phyloP scores from a whole-genome alignment of 1,140 invertebrate species.

The Phymorhynchus buccinoides region DNA sequence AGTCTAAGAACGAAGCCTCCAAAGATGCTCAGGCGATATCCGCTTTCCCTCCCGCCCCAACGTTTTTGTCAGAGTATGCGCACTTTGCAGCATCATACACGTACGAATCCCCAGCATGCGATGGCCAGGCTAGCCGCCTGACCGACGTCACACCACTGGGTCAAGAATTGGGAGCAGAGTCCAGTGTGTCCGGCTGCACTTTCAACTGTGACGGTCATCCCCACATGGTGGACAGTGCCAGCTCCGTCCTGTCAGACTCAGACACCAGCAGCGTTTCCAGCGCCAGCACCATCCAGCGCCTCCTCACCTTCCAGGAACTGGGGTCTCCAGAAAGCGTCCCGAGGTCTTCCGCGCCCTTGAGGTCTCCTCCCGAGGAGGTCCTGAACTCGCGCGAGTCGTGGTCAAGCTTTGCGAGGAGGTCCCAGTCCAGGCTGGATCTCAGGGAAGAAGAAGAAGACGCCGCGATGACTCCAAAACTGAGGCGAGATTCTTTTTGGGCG shows the following conservation, averaged over 20 bases:
- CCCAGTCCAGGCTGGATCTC: conserved; percentile 16
- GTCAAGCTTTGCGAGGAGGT: conserved; percentile 4
- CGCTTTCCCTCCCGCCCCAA: too few relatives aligned
- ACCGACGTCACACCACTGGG: background rate
- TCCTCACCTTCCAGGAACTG: background rate
- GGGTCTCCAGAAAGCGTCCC: too few relatives aligned
- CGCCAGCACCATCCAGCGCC: background rate
- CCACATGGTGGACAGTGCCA: background rate
- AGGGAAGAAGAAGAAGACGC: background rate
- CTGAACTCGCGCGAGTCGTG: conserved; percentile 13
- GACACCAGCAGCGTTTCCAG: conserved; percentile 11
- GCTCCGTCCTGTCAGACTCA: background rate
- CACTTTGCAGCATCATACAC: background rate
- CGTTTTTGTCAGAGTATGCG: conserved; percentile 3
- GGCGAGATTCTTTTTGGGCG: background rate
- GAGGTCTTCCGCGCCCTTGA: too few relatives aligned
- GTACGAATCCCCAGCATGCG: background rate
- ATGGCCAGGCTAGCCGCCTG: background rate
- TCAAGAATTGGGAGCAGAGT: background rate
- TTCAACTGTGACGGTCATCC: background rate
- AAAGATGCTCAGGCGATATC: too few relatives aligned
- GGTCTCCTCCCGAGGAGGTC: background rate
- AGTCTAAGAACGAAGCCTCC: background rate
- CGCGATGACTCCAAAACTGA: background rate
- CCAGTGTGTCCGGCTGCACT: background rate